These are phyloP conservation scores for Omphaloscelis lunosa DNA, from an alignment of 2,888 invertebrate genomes.

Conservation along the genomic window DNA sequence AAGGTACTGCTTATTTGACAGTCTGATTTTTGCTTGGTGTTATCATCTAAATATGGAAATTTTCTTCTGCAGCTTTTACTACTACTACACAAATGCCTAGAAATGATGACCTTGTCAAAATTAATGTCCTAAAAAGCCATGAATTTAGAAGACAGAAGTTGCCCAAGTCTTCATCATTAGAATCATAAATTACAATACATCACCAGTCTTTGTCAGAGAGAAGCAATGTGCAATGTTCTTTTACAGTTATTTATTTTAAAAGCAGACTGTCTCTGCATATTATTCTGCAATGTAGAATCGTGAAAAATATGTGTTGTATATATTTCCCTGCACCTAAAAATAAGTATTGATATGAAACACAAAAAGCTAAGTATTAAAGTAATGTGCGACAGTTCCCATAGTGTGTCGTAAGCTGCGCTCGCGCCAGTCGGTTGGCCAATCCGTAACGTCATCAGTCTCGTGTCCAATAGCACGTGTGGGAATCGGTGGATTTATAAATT, in stretches of 20 bases:
- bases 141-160: neutral
- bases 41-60: neutral
- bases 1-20: too few relatives aligned
- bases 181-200: neutral
- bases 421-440: conserved; percentile 55
- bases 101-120: too few relatives aligned
- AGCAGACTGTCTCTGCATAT: neutral
- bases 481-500: conserved; percentile 20
- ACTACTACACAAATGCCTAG: neutral
- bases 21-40: too few relatives aligned
- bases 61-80: neutral
- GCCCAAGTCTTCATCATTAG: neutral
- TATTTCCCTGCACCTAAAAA: conserved; percentile 27
- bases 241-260: neutral
- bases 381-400: conserved; percentile 59
- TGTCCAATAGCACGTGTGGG: conserved; percentile 53
- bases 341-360: conserved; percentile 22
- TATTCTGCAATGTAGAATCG: neutral
- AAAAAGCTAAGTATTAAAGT: conserved; percentile 33
- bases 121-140: neutral
- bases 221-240: too few relatives aligned
- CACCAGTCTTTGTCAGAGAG: too few relatives aligned
- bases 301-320: conserved; percentile 18
- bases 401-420: conserved; percentile 54
- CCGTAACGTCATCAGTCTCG: conserved; percentile 51